Base-by-base conservation (phyloP, 2,888 invertebrate genomes). In the Ceramica pisi region DNA sequence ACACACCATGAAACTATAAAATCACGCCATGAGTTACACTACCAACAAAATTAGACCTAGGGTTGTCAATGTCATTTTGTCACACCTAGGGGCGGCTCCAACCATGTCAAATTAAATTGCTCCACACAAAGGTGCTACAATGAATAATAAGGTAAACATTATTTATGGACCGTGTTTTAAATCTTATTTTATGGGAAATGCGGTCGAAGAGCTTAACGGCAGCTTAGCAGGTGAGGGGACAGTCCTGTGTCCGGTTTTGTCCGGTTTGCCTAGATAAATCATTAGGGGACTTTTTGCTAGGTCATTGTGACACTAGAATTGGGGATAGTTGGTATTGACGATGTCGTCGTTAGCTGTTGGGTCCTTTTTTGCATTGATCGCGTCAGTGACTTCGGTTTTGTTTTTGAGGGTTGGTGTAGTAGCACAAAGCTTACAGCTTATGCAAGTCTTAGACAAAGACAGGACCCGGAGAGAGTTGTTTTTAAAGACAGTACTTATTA, bases 161-260 rank as follows among this genome's bases (percentile, higher is more conserved):
- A 92, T 92, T 92, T 92, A 92, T 92, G 90, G 87, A 86, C 61
- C 91, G 86, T 87, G 92, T 91, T 92, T 90, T 91, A 92, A 92
- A 95, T 95, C 94, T 94, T 92, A 94, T 95, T 95, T 95, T 96
- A 96, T 96, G 95, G 95, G 95, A 95, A 95, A 93, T 94, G 95
- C 85, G 95, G 95, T 94, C 82, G 89, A 81, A 80, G 87, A 89
- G 92, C 92, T 94, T 93, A 94, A 91, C 90, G 90, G 91, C 88
- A 88, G 90, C 90, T 92, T 91, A 89, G 91, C 92, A 93, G 93
- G 93, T 93, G 92, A 81, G 72, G 81, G 84, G 75, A 69, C 62
- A 46, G 56, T 35, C 46, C 90, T 69, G 56, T 66, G 83, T 82
- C 89, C 85, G 86, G 87, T 87, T 85, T 80, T 89, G 90, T 56